phyloP scores from a whole-genome alignment of 2,888 invertebrate species.

The Crossocerus cetratus region DNA sequence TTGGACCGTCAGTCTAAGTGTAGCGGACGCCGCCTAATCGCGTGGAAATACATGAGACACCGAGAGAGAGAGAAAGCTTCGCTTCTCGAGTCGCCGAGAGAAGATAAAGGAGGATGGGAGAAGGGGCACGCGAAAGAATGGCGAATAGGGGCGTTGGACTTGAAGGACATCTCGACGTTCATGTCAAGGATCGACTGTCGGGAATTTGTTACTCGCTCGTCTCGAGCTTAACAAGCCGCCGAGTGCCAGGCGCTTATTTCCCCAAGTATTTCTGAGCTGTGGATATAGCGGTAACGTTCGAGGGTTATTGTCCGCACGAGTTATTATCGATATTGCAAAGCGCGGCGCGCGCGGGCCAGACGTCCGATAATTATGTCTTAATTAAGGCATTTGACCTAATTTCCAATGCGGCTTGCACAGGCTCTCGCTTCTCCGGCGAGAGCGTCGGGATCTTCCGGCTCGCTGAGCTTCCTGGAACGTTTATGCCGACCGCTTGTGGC shows the following conservation, averaged over 20 bases:
- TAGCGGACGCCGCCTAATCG: constrained; percentile 56
- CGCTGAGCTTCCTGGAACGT: constrained; percentile 51
- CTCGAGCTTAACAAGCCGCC: neutral
- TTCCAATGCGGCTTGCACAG: constrained; percentile 41
- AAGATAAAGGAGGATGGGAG: constrained; percentile 16
- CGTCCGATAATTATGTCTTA: constrained; percentile 69
- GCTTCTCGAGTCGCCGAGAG: constrained; percentile 16
- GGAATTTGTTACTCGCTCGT: neutral
- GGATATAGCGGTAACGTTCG: constrained; percentile 18
- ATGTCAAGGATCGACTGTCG: neutral
- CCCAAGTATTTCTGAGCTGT: neutral
- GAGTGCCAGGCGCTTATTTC: constrained; percentile 3
- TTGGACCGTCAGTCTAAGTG: constrained; percentile 51
- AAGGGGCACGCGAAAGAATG: neutral
- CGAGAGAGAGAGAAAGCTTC: constrained; percentile 26
- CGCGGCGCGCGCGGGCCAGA: constrained; percentile 20
- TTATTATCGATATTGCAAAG: constrained; percentile 45
- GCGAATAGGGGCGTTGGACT: neutral
- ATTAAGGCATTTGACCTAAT: constrained; percentile 69
- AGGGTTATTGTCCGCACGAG: constrained; percentile 28
- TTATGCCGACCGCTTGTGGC: constrained; percentile 50
- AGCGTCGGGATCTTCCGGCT: constrained; percentile 47
- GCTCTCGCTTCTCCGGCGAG: constrained; percentile 39
- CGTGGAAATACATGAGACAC: constrained; percentile 31
- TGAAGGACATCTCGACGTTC: neutral